Conservation (phyloP, 2,797 vertebrate species). For the Pseudochirops corinnae region DNA sequence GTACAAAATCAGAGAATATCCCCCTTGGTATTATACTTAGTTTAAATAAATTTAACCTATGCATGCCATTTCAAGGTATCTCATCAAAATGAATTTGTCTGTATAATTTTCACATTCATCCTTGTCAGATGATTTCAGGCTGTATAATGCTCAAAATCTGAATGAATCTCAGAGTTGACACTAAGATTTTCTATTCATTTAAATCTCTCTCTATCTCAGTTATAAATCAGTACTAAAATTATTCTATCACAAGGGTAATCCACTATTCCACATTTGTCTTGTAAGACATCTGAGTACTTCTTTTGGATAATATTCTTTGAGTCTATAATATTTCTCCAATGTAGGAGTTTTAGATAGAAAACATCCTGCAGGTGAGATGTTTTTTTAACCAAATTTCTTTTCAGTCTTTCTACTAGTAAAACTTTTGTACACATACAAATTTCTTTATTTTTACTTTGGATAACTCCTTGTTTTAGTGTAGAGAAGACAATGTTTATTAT, state of each 20-base stretch:
- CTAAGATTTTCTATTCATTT: neutral
- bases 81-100: neutral
- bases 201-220: neutral
- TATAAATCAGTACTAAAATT: neutral
- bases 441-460: neutral
- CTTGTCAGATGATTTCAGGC: neutral
- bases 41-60: neutral
- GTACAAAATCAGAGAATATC: neutral
- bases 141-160: neutral
- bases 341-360: neutral
- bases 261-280: neutral
- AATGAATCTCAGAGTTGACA: neutral
- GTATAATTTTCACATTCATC: neutral
- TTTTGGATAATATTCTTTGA: neutral
- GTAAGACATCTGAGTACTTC: neutral
- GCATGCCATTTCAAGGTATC: neutral
- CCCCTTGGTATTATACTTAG: neutral
- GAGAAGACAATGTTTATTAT: neutral
- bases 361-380: neutral
- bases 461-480: neutral
- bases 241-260: neutral
- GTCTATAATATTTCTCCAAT: neutral
- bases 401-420: neutral
- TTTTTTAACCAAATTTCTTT: neutral
- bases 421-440: neutral